Percentiles rank a stretch among this genome's conserved stretches.
These are phyloP conservation scores for Drosophila mimetica DNA, from an alignment of 2,888 invertebrate genomes.

Conservation along the genomic window DNA sequence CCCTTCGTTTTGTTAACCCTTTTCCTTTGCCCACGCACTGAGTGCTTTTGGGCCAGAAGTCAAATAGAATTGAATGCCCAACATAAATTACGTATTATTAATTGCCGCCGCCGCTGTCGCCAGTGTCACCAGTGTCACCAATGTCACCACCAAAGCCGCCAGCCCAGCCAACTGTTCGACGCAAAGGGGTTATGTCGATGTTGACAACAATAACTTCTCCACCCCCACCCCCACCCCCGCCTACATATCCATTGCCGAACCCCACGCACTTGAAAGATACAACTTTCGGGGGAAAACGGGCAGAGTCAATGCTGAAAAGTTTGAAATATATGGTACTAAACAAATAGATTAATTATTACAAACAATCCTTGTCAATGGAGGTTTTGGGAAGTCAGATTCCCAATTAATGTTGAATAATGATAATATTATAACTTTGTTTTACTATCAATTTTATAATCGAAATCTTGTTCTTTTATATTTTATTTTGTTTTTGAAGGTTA, in stretches of 20 bases:
- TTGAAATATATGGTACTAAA: not conserved
- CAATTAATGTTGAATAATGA: no score
- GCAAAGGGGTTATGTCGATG: conserved; percentile 70
- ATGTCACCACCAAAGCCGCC: conserved; percentile 10
- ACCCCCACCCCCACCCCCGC: not conserved
- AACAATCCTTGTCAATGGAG: not conserved
- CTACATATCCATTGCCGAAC: not conserved
- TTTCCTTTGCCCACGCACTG: conserved; percentile 47
- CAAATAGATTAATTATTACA: not conserved
- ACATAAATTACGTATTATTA: conserved; percentile 78
- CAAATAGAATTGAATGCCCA: conserved; percentile 61
- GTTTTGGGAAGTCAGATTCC: no score
- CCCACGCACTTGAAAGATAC: conserved; percentile 4
- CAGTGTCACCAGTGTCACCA: conserved; percentile 46
- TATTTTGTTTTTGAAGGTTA: no score
- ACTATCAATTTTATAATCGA: no score
- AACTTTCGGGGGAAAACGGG: not conserved
- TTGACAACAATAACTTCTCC: conserved; percentile 56
- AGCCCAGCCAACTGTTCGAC: conserved; percentile 45
- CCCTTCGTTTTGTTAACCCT: conserved; percentile 51
- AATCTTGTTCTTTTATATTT: no score
- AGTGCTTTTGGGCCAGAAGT: conserved; percentile 65
- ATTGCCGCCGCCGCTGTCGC: conserved; percentile 64
- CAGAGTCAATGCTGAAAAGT: no score
- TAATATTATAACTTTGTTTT: no score